These are phyloP conservation scores for Hippocampus mohnikei DNA, from an alignment of 2,113 vertebrate genomes.

Conservation along the genomic window DNA sequence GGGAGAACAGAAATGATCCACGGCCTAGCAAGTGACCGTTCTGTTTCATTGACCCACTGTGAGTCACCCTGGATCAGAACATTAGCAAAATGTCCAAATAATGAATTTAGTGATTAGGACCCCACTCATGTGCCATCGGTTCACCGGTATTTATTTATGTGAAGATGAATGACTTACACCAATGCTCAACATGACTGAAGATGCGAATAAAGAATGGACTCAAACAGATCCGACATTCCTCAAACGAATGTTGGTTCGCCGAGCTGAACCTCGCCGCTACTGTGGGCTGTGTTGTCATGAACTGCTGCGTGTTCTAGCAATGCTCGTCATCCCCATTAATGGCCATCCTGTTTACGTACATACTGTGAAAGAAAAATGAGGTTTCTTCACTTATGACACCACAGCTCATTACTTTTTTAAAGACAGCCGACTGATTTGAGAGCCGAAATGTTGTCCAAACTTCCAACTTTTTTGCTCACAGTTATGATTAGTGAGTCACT, in stretches of 20 bases:
- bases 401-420: neutral
- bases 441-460: neutral
- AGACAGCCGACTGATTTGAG: neutral
- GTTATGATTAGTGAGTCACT: neutral
- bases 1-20: neutral
- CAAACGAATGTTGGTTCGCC: neutral
- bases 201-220: neutral
- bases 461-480: neutral
- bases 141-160: neutral
- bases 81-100: slow-evolving; percentile 57
- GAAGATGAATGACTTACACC: slow-evolving; percentile 7
- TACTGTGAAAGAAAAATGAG: slow-evolving; percentile 38
- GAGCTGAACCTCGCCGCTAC: neutral
- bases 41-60: slow-evolving; percentile 13
- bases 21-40: slow-evolving; percentile 22
- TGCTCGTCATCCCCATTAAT: slow-evolving; percentile 17
- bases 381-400: slow-evolving; percentile 55
- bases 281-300: slow-evolving; percentile 26
- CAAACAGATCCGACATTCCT: slow-evolving; percentile 1
- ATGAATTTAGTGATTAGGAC: slow-evolving; percentile 33
- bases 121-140: slow-evolving; percentile 10
- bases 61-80: slow-evolving; percentile 17
- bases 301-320: slow-evolving; percentile 3
- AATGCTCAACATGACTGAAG: slow-evolving; percentile 1
- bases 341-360: slow-evolving; percentile 2